Base-by-base conservation (phyloP, 2,113 vertebrate species). In the Strigops habroptila region DNA sequence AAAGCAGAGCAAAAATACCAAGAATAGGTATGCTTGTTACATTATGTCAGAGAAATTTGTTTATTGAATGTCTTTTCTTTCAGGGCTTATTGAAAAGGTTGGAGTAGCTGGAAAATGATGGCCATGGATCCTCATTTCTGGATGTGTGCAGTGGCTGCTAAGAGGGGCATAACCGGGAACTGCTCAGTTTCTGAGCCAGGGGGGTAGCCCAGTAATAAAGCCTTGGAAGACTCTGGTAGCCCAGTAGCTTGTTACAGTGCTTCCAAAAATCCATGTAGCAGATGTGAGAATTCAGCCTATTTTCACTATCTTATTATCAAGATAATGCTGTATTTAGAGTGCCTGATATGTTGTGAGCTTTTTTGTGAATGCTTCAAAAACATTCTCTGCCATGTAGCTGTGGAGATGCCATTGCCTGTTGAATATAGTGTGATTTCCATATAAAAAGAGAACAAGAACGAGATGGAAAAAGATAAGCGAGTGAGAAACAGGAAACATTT, bases 221-320 rank as follows among this genome's bases (percentile, higher is more conserved):
- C 6, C 14, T 59, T 53, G 59, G 30, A 53, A 68, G 31, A 28
- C 4, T 28, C 41, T 9, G 7, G 22, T 19, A 68, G 15, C 12
- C 4, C 10, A 48, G 15, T 25, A 46, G 2, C 17, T 49, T 82
- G 7, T 19, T 37, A 51, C 3, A 41, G 7, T 1, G 0, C 3
- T 79, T 82, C 6, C 14, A 46, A 84, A 91, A 82, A 23, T 68
- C 37, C 31, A 9, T 44, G 8, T 0, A 71, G 14, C 4, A 74
- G 7, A 48, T 57, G 3, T 22, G 44, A 78, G 21, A 41, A 57
- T 84, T 74, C 68, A 86, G 27, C 3, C 2, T 31, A 22, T 67
- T 55, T 82, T 80, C 21, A 19, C 8, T 55, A 25, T 33, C 41
- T 64, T 60, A 3, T 17, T 43, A 37, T 9, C 23, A 69, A 78